A percentile compares a stretch with the other conserved stretches of the same genome.
These are phyloP conservation scores for Serripes groenlandicus DNA, from an alignment of 2,888 invertebrate species.

Conservation along the genomic window DNA sequence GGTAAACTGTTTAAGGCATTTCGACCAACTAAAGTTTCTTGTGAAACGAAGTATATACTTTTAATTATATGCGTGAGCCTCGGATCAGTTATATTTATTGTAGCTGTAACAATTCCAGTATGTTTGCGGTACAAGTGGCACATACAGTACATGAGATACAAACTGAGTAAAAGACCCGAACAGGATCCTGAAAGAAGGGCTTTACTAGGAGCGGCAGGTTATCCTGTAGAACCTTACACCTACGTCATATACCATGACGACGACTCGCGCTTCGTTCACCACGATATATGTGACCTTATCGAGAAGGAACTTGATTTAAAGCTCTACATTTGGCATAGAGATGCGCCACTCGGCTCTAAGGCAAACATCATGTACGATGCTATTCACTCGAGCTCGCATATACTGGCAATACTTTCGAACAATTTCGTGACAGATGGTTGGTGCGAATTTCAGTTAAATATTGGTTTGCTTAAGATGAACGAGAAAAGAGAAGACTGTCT, in stretches of 20 bases:
- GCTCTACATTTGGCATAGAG: constrained; percentile 27
- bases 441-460: neutral
- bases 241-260: constrained; percentile 39
- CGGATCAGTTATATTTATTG: neutral
- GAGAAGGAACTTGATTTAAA: constrained; percentile 13
- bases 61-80: neutral
- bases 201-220: neutral
- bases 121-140: constrained; percentile 23
- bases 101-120: neutral
- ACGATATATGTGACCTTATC: neutral
- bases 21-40: constrained; percentile 15
- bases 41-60: neutral
- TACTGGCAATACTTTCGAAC: constrained; percentile 30
- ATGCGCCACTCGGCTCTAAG: constrained; percentile 16
- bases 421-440: constrained; percentile 20
- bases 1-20: constrained; percentile 7
- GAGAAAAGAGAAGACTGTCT: neutral
- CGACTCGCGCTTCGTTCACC: constrained; percentile 14
- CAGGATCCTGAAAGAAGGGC: neutral
- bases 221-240: neutral
- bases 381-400: constrained; percentile 20
- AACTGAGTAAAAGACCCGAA: neutral
- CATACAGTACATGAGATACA: constrained; percentile 4
- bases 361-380: constrained; percentile 33
- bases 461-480: neutral